A percentile compares a stretch with the other conserved stretches of the same genome.
These are phyloP conservation scores for Ochropleura plecta DNA, from an alignment of 2,888 invertebrate genomes.

Conservation along the genomic window DNA sequence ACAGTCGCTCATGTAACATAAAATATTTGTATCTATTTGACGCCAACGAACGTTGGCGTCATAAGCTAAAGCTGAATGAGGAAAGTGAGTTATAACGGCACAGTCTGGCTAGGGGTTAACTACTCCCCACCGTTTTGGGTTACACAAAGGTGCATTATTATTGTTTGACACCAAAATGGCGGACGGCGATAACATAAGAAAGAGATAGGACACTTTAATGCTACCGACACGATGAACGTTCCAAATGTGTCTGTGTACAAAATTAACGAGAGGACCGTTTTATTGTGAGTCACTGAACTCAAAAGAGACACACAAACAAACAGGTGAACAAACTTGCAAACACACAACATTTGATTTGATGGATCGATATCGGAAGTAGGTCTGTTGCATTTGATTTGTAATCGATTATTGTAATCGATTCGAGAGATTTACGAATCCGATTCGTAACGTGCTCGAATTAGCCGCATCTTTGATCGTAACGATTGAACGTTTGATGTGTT, in stretches of 20 bases:
- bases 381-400: slow-evolving; percentile 56
- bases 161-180: slow-evolving; percentile 52
- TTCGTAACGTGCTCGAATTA: slow-evolving; percentile 50
- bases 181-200: slow-evolving; percentile 61
- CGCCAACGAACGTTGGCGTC: neutral
- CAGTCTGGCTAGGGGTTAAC: slow-evolving; percentile 16
- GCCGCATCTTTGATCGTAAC: slow-evolving; percentile 61
- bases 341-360: slow-evolving; percentile 62
- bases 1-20: slow-evolving; percentile 25
- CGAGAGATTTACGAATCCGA: slow-evolving; percentile 49
- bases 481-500: slow-evolving; percentile 56
- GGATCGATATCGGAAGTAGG: slow-evolving; percentile 54
- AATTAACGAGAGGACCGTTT: slow-evolving; percentile 76
- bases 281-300: slow-evolving; percentile 79
- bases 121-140: slow-evolving; percentile 20
- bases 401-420: slow-evolving; percentile 63
- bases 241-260: slow-evolving; percentile 73
- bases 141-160: slow-evolving; percentile 50
- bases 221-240: slow-evolving; percentile 57
- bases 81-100: slow-evolving; percentile 29
- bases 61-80: slow-evolving; percentile 21
- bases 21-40: slow-evolving; percentile 32
- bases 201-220: slow-evolving; percentile 64
- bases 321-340: slow-evolving; percentile 79
- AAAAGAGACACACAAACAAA: slow-evolving; percentile 67